These are phyloP conservation scores for Dryococelus australis DNA, from an alignment of 2,888 invertebrate species.

Conservation along the genomic window DNA sequence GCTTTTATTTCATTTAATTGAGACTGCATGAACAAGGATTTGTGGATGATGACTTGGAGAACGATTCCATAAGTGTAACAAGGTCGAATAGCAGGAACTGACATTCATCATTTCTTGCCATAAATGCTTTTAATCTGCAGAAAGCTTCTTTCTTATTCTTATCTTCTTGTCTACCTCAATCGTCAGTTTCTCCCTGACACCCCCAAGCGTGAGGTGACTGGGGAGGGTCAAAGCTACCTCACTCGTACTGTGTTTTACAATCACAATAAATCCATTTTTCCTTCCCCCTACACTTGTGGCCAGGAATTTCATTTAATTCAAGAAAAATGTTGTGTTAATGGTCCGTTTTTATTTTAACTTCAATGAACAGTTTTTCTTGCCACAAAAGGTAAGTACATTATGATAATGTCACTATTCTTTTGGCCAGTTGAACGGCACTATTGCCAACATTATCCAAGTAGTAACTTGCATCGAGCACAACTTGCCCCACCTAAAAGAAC, in stretches of 20 bases:
- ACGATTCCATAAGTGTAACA: background rate
- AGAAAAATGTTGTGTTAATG: background rate
- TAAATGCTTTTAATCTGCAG: background rate
- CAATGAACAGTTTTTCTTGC: background rate
- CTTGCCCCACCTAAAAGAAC: no score
- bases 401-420: background rate
- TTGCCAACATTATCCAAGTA: no score
- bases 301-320: background rate
- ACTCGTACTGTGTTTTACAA: no score
- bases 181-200: background rate
- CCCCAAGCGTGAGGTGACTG: no score
- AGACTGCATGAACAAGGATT: no score
- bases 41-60: no score
- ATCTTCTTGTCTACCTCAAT: background rate
- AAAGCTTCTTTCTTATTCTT: background rate
- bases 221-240: no score
- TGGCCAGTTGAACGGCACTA: no score
- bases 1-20: no score
- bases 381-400: background rate
- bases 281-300: no score
- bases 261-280: no score
- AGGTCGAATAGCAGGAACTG: background rate
- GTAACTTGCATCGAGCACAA: background rate
- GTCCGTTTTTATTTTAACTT: background rate
- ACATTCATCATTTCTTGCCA: background rate